Conservation (phyloP, 2,888 invertebrate genomes). For the Napeogenes inachia region DNA sequence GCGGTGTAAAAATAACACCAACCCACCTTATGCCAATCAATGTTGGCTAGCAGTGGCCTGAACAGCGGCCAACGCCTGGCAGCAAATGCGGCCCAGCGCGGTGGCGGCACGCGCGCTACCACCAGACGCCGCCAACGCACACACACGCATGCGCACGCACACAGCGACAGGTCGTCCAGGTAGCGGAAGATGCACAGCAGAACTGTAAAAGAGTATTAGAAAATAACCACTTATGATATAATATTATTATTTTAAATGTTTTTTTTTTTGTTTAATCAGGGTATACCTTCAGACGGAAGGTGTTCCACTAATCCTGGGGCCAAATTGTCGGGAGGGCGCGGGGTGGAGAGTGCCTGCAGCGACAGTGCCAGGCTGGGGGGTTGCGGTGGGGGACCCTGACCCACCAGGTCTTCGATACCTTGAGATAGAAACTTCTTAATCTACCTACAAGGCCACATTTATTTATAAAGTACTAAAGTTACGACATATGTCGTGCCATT, state of each 20-base stretch:
- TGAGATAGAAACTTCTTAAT: background rate
- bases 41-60: slow-evolving; percentile 82
- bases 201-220: slow-evolving; percentile 67
- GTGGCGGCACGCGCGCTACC: slow-evolving; percentile 84
- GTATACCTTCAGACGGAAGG: slow-evolving; percentile 83
- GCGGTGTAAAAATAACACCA: slow-evolving; percentile 55
- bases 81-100: slow-evolving; percentile 88
- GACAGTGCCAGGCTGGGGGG: slow-evolving; percentile 79
- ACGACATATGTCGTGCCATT: too few species aligned
- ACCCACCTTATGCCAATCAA: slow-evolving; percentile 86
- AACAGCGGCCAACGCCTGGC: slow-evolving; percentile 91
- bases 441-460: too few species aligned
- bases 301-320: slow-evolving; percentile 82
- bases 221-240: too few species aligned
- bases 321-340: slow-evolving; percentile 76
- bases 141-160: slow-evolving; percentile 92
- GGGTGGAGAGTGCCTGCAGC: slow-evolving; percentile 78
- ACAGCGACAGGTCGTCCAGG: slow-evolving; percentile 93
- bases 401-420: slow-evolving; percentile 39
- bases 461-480: too few species aligned
- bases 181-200: slow-evolving; percentile 91
- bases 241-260: background rate
- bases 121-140: slow-evolving; percentile 89
- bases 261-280: slow-evolving; percentile 13
- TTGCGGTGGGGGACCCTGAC: slow-evolving; percentile 59